These are phyloP conservation scores for Crocodylus rhombifer DNA, from an alignment of 2,797 vertebrate genomes.

Conservation along the genomic window DNA sequence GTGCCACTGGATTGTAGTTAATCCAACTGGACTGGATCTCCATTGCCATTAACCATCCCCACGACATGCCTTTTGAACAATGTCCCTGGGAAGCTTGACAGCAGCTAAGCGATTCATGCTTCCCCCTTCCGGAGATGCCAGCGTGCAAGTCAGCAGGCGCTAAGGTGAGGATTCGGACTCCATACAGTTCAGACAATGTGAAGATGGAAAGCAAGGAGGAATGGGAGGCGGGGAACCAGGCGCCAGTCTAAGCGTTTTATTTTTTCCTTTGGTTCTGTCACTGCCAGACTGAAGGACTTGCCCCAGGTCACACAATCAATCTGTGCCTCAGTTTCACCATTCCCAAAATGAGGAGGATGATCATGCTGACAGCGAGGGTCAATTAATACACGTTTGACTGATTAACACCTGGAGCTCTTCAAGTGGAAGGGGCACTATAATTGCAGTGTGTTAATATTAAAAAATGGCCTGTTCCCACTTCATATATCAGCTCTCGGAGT, in stretches of 20 bases:
- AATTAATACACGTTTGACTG: background rate
- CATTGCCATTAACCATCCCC: background rate
- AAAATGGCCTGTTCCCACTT: background rate
- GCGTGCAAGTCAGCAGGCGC: background rate
- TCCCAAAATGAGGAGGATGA: rapidly evolving
- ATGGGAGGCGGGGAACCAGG: background rate
- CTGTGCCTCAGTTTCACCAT: background rate
- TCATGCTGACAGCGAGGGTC: rapidly evolving
- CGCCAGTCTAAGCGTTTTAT: background rate
- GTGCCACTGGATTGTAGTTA: background rate
- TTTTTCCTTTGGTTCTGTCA: background rate
- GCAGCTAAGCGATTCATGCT: background rate
- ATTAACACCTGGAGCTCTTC: background rate
- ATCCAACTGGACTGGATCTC: background rate
- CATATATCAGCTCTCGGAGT: background rate
- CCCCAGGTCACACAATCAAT: background rate
- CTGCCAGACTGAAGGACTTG: background rate
- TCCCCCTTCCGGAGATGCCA: background rate
- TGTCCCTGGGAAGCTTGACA: background rate
- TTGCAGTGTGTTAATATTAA: background rate
- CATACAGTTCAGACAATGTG: background rate
- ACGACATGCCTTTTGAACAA: background rate
- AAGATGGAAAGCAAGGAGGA: no score
- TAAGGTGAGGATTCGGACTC: background rate
- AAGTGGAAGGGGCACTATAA: background rate